phyloP scores from a whole-genome alignment of 1,140 invertebrate genomes.

The Magallana gigas region DNA sequence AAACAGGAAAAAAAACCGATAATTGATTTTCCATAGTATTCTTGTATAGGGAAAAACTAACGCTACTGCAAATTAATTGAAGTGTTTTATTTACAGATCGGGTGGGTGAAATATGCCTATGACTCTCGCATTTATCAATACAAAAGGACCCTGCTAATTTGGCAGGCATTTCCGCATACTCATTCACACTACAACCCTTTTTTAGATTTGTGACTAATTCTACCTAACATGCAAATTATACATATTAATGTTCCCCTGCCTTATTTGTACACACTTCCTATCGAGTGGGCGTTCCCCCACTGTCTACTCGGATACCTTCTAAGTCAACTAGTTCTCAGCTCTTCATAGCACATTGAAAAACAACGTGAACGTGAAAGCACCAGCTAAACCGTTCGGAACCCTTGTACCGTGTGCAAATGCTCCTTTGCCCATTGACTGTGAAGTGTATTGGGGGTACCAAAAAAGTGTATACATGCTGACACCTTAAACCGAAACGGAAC shows the following conservation, averaged over 20 bases:
- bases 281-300: conserved; percentile 22
- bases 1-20: no score
- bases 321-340: conserved; percentile 23
- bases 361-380: neutral
- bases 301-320: neutral
- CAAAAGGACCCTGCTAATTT: no score
- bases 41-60: no score
- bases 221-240: neutral
- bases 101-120: no score
- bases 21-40: no score
- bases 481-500: neutral
- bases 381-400: conserved; percentile 28
- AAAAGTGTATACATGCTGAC: conserved; percentile 31
- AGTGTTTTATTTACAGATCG: no score
- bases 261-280: conserved; percentile 27
- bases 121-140: no score
- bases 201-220: neutral
- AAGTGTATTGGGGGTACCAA: neutral
- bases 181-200: no score
- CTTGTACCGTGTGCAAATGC: conserved; percentile 57
- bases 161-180: no score
- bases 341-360: neutral
- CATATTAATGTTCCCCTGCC: neutral
- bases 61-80: no score
- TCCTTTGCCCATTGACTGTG: neutral